phyloP scores from a whole-genome alignment of 2,113 vertebrate species.

The Mormoops blainvillei region DNA sequence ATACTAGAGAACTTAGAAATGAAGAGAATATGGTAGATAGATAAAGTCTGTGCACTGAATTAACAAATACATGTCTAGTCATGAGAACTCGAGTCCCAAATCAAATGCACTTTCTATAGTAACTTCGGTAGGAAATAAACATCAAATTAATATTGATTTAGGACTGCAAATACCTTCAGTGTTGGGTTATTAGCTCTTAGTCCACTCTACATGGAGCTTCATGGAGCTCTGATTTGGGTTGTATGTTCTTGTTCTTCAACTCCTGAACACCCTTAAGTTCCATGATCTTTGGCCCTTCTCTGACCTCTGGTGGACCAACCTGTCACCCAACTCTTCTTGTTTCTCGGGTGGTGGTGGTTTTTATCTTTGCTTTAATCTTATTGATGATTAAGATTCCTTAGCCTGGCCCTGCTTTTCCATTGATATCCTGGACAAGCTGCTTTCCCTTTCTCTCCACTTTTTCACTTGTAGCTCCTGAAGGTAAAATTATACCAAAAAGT shows the following conservation, averaged over 20 bases:
- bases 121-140: not conserved
- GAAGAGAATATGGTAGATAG: not conserved
- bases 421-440: not conserved
- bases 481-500: conserved; percentile 88
- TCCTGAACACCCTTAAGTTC: not conserved
- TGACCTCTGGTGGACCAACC: not conserved
- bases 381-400: not conserved
- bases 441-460: not conserved
- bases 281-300: not conserved
- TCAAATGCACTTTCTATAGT: not conserved
- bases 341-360: not conserved
- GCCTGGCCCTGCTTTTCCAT: not conserved
- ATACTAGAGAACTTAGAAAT: not conserved
- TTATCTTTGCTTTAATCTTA: not conserved
- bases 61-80: not conserved
- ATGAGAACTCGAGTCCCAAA: not conserved
- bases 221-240: not conserved
- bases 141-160: not conserved
- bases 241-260: not conserved
- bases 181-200: not conserved
- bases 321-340: not conserved
- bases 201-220: not conserved
- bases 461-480: conserved; percentile 81
- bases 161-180: not conserved
- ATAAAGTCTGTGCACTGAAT: not conserved